Evolutionary conservation across 1,140 invertebrate species (phyloP).

Genomic region (Matsumurasca onukii): DNA sequence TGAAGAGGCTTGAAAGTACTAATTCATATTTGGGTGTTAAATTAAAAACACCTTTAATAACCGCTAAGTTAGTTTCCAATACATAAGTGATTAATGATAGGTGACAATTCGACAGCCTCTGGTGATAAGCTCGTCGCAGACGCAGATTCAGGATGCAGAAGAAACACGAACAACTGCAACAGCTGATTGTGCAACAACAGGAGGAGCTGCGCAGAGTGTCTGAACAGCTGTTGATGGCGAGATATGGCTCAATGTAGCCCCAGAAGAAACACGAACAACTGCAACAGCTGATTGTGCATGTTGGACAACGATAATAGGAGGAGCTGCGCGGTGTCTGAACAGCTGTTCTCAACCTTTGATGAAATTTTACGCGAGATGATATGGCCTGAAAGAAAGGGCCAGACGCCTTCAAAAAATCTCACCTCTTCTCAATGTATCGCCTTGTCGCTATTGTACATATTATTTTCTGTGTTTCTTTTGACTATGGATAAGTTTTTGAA

Average conservation of each 20-base stretch:
- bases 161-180: slow-evolving; percentile 82
- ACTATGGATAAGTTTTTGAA: too few species aligned
- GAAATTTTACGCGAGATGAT: slow-evolving; percentile 78
- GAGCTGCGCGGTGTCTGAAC: slow-evolving; percentile 80
- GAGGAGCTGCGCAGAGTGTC: slow-evolving; percentile 80
- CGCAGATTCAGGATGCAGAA: slow-evolving; percentile 63
- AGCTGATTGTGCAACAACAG: slow-evolving; percentile 81
- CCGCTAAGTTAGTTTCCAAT: too few species aligned
- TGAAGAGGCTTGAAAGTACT: too few species aligned
- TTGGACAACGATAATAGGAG: slow-evolving; percentile 85
- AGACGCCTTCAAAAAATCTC: too few species aligned
- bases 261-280: slow-evolving; percentile 82
- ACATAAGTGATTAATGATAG: too few species aligned
- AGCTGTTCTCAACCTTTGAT: too few species aligned
- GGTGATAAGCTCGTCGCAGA: slow-evolving; percentile 31
- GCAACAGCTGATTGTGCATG: slow-evolving; percentile 79
- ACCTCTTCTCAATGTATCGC: slow-evolving; percentile 61
- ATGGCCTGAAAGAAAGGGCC: too few species aligned
- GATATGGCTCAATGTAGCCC: slow-evolving; percentile 76
- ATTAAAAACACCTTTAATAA: too few species aligned
- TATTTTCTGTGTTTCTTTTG: too few species aligned
- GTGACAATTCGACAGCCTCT: slow-evolving; percentile 45
- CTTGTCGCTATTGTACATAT: too few species aligned
- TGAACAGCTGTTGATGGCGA: slow-evolving; percentile 80
- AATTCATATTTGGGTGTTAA: too few species aligned